Percentiles rank a stretch among this genome's conserved stretches.
Evolutionary conservation across 2,797 vertebrate species (phyloP).

Genomic region (Leuciscus waleckii): DNA sequence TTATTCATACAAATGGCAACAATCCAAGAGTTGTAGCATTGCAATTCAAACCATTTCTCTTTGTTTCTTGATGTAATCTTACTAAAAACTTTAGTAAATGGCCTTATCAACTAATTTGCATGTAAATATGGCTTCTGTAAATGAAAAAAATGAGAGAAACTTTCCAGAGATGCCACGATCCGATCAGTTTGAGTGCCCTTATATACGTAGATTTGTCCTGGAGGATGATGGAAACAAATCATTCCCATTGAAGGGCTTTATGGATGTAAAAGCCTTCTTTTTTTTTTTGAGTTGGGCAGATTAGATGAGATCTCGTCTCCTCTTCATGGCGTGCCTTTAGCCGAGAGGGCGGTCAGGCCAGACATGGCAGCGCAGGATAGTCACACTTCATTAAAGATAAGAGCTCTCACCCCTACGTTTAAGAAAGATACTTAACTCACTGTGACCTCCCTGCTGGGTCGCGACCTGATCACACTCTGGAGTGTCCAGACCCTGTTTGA

Average conservation of each 20-base stretch:
- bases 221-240: constrained; percentile 46
- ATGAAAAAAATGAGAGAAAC: not conserved
- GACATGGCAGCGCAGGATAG: constrained; percentile 40
- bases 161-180: constrained; percentile 27
- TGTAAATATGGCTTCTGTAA: constrained; percentile 5
- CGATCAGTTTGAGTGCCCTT: constrained; percentile 35
- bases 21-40: not conserved
- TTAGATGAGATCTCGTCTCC: constrained; percentile 41
- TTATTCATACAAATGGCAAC: not conserved
- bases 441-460: constrained; percentile 65
- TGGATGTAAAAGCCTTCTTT: constrained; percentile 40
- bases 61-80: not conserved
- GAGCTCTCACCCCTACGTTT: constrained; percentile 48
- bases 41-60: not conserved
- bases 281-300: constrained; percentile 32
- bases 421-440: constrained; percentile 56
- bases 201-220: constrained; percentile 38
- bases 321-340: constrained; percentile 51
- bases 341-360: constrained; percentile 43
- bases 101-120: constrained; percentile 3
- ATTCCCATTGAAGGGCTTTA: constrained; percentile 43
- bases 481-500: constrained; percentile 66
- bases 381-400: constrained; percentile 59
- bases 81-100: not conserved
- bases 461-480: constrained; percentile 64